Conservation (phyloP, 2,888 invertebrate species). For the Nemapogon koenigi region DNA sequence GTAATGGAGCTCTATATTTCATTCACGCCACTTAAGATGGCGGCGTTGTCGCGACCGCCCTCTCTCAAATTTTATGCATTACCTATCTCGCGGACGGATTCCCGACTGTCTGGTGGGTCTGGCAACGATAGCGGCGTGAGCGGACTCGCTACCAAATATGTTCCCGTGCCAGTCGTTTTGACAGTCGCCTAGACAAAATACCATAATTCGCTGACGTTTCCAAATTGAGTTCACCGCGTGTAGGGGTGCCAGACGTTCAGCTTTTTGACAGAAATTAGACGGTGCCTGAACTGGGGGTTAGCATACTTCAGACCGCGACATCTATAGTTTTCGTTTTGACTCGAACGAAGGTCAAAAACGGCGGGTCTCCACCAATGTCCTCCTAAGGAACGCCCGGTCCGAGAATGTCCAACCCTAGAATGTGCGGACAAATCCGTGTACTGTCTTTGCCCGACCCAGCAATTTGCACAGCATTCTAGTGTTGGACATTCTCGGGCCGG, state of each 20-base stretch:
- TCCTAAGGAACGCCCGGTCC: no score
- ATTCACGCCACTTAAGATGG: conserved; percentile 10
- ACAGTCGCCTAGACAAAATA: conserved; percentile 23
- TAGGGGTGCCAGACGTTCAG: conserved; percentile 1
- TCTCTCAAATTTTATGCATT: conserved; percentile 20
- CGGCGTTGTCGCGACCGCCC: conserved; percentile 3
- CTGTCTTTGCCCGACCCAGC: no score
- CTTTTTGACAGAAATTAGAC: not conserved
- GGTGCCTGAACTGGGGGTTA: not conserved
- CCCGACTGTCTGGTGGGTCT: conserved; percentile 7
- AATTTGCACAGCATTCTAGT: no score
- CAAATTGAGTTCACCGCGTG: conserved; percentile 3
- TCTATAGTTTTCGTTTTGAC: no score
- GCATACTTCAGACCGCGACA: no score
- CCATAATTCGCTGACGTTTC: conserved; percentile 16
- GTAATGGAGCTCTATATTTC: conserved; percentile 9
- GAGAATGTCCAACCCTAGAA: no score
- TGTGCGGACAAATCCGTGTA: no score
- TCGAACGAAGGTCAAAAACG: no score
- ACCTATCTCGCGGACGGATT: conserved; percentile 15
- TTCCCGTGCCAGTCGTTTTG: conserved; percentile 19
- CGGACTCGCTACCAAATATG: conserved; percentile 16
- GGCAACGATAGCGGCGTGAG: conserved; percentile 6
- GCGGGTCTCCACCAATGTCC: no score
- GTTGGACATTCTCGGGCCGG: no score